Percentiles rank a stretch among this genome's conserved stretches.
Conservation (phyloP, 2,797 vertebrate genomes). For the Taeniopygia guttata region DNA sequence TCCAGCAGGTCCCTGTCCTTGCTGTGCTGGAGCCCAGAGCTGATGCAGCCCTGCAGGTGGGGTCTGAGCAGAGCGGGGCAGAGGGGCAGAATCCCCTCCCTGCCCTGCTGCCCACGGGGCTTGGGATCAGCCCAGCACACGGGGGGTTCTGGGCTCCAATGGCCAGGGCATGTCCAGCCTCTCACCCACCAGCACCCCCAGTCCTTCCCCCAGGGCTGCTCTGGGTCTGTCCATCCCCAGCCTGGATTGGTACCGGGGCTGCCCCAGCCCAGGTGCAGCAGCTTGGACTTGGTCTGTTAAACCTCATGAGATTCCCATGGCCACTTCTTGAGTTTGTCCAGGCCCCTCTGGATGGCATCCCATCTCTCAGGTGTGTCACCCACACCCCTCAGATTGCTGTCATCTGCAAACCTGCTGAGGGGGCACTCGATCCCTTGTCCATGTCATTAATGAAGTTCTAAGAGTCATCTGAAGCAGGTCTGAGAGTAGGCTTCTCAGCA, state of each 20-base stretch:
- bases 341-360: background rate
- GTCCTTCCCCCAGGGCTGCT: background rate
- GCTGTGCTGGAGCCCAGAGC: background rate
- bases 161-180: background rate
- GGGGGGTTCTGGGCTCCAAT: background rate
- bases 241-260: accelerated
- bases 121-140: background rate
- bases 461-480: background rate
- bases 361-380: background rate
- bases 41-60: background rate
- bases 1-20: background rate
- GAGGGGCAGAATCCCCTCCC: background rate
- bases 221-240: background rate
- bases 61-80: background rate
- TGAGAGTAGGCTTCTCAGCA: background rate
- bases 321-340: background rate
- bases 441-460: background rate
- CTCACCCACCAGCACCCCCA: background rate
- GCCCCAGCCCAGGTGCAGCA: accelerated
- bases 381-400: background rate
- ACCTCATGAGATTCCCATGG: background rate
- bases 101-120: background rate
- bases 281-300: background rate
- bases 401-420: background rate
- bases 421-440: background rate